Base-by-base conservation (phyloP, 2,888 invertebrate species). In the Phaonia tiefii region DNA sequence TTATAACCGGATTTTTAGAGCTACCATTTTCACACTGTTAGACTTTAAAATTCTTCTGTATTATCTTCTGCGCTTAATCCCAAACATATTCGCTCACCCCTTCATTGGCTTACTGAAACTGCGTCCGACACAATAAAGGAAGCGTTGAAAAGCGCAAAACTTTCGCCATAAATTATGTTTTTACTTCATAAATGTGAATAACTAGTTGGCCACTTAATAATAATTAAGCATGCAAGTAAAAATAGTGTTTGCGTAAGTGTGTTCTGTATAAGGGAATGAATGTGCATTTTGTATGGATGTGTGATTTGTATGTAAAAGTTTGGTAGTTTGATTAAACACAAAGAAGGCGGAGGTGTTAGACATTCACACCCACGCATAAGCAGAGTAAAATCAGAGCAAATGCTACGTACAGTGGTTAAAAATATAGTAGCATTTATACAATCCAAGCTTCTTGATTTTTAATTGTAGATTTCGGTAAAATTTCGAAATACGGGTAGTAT, bases 151-250 rank as follows among this genome's bases (percentile, higher is more conserved):
- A 74, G 26, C 46, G 20, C 46, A 75, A 39, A 83, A 84, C 79
- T 83, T 83, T 79, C 37, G 63, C 66, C 83, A 84, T 84, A 85
- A 85, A 84, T 85, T 84, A 85, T 84, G 74, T 80, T 80, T 77
- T 73, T 79, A 82, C 80, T 81, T 73, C 76, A 79, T 82, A 83
- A 82, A 83, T 83, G 80, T 78, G 80, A 67, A 85, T 79, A 80
- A 83, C 83, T 82, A 80, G 31, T 31, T 31, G 80, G 79, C 84
- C 17, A 85, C 84, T 85, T 85, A 84, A 85, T 85, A 83, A 84
- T 85, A 85, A 84, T 85, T 85, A 85, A 80, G 83, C 73, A 76
- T 74, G 80, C 75, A 75, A 58, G 49, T 71, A 56, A 63, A 78
- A 65, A 22, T 11, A 22, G 63, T 17, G 8, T 63, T 42, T 22